Evolutionary conservation across 1,140 invertebrate species (phyloP).

Genomic region (Brevipalpus yothersi): DNA sequence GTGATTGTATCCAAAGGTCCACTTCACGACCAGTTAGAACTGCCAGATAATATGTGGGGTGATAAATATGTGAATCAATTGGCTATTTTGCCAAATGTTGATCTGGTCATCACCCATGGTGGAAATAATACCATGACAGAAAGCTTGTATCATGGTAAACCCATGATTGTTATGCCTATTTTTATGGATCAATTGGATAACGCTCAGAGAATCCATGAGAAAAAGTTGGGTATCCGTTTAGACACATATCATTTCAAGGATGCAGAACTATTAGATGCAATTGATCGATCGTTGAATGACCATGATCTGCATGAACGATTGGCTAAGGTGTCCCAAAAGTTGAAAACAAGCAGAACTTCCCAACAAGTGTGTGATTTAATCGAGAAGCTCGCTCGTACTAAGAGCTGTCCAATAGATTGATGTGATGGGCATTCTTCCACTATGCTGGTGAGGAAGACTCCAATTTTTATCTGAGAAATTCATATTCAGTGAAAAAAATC

Average conservation of each 20-base stretch:
- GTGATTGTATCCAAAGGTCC: slow-evolving; percentile 5
- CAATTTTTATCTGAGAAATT: no score
- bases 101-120: slow-evolving; percentile 17
- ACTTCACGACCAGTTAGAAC: not conserved
- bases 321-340: not conserved
- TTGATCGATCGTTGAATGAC: slow-evolving; percentile 6
- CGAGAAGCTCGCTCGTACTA: not conserved
- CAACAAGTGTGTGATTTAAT: not conserved
- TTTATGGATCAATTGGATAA: slow-evolving; percentile 10
- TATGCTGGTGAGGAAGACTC: no score
- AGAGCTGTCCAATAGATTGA: slow-evolving; percentile 2
- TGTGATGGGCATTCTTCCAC: no score
- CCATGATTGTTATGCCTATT: slow-evolving; percentile 5
- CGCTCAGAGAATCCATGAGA: slow-evolving; percentile 7
- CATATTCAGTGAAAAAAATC: no score
- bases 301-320: not conserved
- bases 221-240: slow-evolving; percentile 2
- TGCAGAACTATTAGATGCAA: slow-evolving; percentile 3
- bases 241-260: slow-evolving; percentile 1
- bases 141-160: not conserved
- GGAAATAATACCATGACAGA: slow-evolving; percentile 10
- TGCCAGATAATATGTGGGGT: slow-evolving; percentile 7
- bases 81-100: slow-evolving; percentile 1
- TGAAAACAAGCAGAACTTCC: not conserved
- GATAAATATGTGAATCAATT: slow-evolving; percentile 1